Percentiles rank a stretch among this genome's conserved stretches.
phyloP scores from a whole-genome alignment of 2,888 invertebrate genomes.

The Apotomis capreana region DNA sequence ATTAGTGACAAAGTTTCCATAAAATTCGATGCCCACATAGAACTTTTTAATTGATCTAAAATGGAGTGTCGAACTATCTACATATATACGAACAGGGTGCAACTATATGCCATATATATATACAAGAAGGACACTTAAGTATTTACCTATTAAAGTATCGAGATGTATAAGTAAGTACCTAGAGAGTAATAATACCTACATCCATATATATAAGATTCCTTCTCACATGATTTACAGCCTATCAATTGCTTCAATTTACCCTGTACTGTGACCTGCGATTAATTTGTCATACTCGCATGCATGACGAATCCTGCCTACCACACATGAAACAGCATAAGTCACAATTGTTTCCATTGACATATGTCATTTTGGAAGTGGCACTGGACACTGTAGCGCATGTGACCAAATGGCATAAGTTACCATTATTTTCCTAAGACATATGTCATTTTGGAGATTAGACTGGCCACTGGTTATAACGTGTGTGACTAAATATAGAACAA shows the following conservation, averaged over 20 bases:
- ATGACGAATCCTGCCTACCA: slow-evolving; percentile 25
- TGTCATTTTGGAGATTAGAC: not conserved
- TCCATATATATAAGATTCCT: slow-evolving; percentile 6
- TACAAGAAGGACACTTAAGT: no score
- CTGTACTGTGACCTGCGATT: slow-evolving; percentile 36
- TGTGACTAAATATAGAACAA: slow-evolving; percentile 45
- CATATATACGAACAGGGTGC: no score
- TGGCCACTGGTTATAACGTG: not conserved
- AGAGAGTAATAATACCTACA: not conserved
- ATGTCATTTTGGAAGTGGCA: not conserved
- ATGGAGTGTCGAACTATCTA: no score
- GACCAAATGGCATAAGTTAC: not conserved
- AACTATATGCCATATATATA: no score
- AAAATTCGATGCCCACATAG: no score
- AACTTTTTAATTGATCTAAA: no score
- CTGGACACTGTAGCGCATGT: no score
- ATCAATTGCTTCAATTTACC: slow-evolving; percentile 40
- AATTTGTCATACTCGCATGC: slow-evolving; percentile 33
- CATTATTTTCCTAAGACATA: not conserved
- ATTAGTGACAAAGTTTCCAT: no score
- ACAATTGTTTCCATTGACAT: not conserved
- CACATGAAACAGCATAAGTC: not conserved
- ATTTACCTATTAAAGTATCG: no score
- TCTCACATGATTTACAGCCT: slow-evolving; percentile 28
- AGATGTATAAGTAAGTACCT: no score